phyloP scores from a whole-genome alignment of 1,140 invertebrate genomes.

The Arion vulgaris region DNA sequence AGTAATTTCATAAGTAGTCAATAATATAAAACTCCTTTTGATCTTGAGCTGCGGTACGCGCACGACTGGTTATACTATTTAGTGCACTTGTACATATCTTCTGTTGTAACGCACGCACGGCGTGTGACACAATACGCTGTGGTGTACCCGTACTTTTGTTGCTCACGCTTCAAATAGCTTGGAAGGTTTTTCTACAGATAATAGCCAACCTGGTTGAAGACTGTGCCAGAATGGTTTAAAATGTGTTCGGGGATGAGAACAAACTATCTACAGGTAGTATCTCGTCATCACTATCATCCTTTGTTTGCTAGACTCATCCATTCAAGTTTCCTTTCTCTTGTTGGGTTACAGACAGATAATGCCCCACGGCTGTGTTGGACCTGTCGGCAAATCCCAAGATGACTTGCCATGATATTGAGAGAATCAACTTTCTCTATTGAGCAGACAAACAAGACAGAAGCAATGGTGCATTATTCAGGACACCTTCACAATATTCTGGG shows the following conservation, averaged over 20 bases:
- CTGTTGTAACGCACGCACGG: not conserved
- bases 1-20: too few relatives aligned
- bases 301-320: not conserved
- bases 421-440: not conserved
- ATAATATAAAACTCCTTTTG: too few relatives aligned
- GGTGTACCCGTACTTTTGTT: not conserved
- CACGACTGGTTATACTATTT: too few relatives aligned
- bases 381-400: not conserved
- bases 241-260: not conserved
- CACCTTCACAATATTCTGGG: not conserved
- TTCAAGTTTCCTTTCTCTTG: not conserved
- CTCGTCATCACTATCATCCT: not conserved
- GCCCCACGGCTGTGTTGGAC: not conserved
- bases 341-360: not conserved
- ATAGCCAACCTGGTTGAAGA: not conserved
- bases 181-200: not conserved
- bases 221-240: not conserved
- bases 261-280: not conserved
- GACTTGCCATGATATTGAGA: not conserved
- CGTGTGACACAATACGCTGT: not conserved
- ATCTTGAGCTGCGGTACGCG: too few relatives aligned
- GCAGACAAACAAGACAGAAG: not conserved
- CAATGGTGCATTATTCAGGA: not conserved
- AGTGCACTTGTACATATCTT: too few relatives aligned
- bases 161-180: not conserved